phyloP scores from a whole-genome alignment of 2,797 vertebrate genomes.

The Acrossocheilus wenchowensis region DNA sequence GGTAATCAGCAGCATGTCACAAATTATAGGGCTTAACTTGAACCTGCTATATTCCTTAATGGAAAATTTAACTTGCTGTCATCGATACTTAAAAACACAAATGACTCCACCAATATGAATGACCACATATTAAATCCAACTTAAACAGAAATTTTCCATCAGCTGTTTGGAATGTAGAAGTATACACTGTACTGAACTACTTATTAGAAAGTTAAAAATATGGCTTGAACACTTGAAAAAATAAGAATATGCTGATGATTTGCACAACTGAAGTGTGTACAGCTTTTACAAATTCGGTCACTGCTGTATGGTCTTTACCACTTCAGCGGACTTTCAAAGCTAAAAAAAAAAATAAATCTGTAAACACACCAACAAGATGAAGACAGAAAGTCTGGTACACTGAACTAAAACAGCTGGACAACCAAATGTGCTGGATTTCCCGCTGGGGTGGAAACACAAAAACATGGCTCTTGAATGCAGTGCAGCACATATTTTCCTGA shows the following conservation, averaged over 20 bases:
- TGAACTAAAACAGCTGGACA: conserved; percentile 59
- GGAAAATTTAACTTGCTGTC: neutral
- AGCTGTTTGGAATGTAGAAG: conserved; percentile 45
- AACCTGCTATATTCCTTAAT: neutral
- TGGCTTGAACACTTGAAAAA: conserved; percentile 47
- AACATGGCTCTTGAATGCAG: conserved; percentile 45
- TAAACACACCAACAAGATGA: conserved; percentile 54
- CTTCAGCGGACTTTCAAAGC: conserved; percentile 32
- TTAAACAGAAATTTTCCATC: neutral
- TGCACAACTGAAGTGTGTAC: neutral
- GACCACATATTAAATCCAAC: neutral
- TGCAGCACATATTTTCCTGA: conserved; percentile 55
- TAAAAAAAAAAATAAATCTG: conserved; percentile 23
- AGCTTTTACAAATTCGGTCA: neutral
- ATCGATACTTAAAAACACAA: neutral
- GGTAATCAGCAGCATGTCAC: neutral
- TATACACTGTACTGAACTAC: conserved; percentile 66
- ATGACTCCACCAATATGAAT: neutral
- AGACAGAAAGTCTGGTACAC: conserved; percentile 42
- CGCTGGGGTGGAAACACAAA: conserved; percentile 15
- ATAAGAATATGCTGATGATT: conserved; percentile 32
- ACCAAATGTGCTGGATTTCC: conserved; percentile 48
- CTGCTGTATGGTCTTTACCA: neutral
- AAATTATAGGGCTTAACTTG: neutral
- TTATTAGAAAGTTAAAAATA: conserved; percentile 42